Evolutionary conservation across 92 coral and sea anemone genomes (phyloP).

Genomic region (Anthopleura xanthogrammica): DNA sequence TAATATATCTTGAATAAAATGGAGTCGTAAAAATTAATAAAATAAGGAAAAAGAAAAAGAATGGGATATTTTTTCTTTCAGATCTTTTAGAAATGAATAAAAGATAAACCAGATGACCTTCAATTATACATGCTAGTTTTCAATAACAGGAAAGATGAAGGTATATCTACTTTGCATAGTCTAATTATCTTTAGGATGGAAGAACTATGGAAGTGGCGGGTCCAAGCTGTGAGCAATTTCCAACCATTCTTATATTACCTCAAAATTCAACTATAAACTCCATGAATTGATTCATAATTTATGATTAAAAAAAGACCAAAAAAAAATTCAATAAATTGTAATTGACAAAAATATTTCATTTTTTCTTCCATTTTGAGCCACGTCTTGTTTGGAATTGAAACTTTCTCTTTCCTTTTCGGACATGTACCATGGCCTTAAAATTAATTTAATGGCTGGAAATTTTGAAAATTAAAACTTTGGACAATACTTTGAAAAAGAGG

Average conservation of each 20-base stretch:
- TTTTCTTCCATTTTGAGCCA: neutral
- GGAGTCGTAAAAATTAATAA: too few species aligned
- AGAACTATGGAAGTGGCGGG: neutral
- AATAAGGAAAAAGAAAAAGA: too few species aligned
- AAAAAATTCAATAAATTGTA: neutral
- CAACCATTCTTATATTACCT: neutral
- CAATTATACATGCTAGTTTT: neutral
- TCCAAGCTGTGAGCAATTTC: slow-evolving; percentile 5
- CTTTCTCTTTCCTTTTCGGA: neutral
- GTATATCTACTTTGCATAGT: slow-evolving; percentile 4
- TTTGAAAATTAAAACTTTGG: neutral
- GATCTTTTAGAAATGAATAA: neutral
- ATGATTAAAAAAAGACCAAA: slow-evolving; percentile 6
- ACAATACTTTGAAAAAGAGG: neutral
- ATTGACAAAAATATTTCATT: neutral
- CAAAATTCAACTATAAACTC: neutral
- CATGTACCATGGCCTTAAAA: neutral
- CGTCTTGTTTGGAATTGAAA: neutral
- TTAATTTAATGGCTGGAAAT: neutral
- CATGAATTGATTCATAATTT: slow-evolving; percentile 22
- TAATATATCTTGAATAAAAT: too few species aligned
- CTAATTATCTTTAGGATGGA: neutral
- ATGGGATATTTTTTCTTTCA: neutral
- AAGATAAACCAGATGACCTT: neutral
- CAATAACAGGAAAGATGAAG: slow-evolving; percentile 4